A percentile compares a stretch with the other conserved stretches of the same genome.
Conservation (phyloP, 2,888 invertebrate genomes). For the Uloborus plumipes region DNA sequence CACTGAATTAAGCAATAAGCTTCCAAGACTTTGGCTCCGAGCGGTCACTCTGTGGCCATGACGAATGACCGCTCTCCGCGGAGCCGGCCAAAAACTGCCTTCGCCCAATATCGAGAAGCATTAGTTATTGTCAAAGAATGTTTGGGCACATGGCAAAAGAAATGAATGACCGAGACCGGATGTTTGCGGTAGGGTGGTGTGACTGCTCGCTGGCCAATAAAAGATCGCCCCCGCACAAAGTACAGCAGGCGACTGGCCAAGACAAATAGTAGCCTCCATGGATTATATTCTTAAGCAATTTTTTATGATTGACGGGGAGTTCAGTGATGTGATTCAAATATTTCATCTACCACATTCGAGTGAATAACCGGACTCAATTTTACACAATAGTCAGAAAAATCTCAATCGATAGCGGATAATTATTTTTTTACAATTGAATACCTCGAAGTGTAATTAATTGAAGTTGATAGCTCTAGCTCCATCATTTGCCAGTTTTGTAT, state of each 20-base stretch:
- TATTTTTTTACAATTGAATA: no score
- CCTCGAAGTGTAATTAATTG: no score
- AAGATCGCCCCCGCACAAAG: conserved; percentile 73
- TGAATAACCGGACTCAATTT: no score
- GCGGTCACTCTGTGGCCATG: conserved; percentile 61
- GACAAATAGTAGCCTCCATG: conserved; percentile 86
- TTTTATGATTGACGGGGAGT: no score
- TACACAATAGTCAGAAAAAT: no score
- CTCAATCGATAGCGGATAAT: no score
- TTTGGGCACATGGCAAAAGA: conserved; percentile 52
- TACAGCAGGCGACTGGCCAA: conserved; percentile 92
- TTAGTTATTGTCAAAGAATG: conserved; percentile 65
- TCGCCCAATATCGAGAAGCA: conserved; percentile 55
- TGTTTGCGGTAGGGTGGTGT: conserved; percentile 53
- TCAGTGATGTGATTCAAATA: no score
- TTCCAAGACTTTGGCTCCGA: conserved; percentile 55
- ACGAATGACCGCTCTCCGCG: conserved; percentile 52
- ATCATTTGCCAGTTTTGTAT: no score
- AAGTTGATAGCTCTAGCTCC: no score
- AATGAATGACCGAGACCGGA: conserved; percentile 60
- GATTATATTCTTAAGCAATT: no score
- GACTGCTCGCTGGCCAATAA: conserved; percentile 47
- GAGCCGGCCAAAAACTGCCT: conserved; percentile 44
- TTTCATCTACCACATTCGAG: no score
- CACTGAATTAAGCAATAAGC: conserved; percentile 65